These are phyloP conservation scores for Lethocerus indicus DNA, from an alignment of 1,140 invertebrate genomes.

Conservation along the genomic window DNA sequence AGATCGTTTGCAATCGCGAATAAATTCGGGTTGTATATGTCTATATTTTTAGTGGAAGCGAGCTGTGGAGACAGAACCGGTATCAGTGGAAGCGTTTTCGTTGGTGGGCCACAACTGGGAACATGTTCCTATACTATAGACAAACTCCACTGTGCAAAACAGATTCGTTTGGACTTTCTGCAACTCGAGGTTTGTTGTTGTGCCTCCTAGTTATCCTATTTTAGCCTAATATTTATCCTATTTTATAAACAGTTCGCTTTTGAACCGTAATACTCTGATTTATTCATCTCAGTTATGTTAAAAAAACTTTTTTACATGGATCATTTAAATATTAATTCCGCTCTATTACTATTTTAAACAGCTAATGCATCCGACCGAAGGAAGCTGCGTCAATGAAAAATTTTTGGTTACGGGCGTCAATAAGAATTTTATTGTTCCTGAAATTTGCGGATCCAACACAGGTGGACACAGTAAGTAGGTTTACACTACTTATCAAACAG, in stretches of 20 bases:
- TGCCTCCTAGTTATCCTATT: no score
- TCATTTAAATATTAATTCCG: no score
- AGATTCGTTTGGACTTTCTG: constrained; percentile 48
- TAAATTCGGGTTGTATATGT: no score
- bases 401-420: constrained; percentile 52
- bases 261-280: no score
- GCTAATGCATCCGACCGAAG: constrained; percentile 43
- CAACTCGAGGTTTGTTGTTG: constrained; percentile 40
- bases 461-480: constrained; percentile 50
- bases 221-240: no score
- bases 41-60: constrained; percentile 36
- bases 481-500: neutral
- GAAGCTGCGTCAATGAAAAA: constrained; percentile 45
- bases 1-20: no score
- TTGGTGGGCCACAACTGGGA: constrained; percentile 17
- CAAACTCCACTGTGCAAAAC: constrained; percentile 37
- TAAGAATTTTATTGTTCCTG: constrained; percentile 42
- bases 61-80: constrained; percentile 34
- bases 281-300: no score
- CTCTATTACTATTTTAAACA: no score
- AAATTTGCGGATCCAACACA: constrained; percentile 53
- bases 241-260: no score
- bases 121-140: constrained; percentile 41
- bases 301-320: no score
- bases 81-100: constrained; percentile 36